Conservation (phyloP, 2,797 vertebrate species). For the Parauchenoglanis punctatus region DNA sequence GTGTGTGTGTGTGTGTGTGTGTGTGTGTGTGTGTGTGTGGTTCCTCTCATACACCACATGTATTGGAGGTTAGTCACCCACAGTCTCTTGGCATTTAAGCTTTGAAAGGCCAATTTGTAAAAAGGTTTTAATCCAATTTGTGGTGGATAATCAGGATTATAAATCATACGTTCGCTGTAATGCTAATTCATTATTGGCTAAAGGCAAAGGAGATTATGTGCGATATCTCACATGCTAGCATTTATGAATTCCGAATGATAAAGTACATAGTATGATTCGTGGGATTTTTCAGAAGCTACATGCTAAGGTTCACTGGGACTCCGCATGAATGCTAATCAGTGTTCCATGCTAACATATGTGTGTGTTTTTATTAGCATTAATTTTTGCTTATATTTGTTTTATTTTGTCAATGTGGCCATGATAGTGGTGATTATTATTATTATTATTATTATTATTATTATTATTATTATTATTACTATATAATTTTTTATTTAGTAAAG, state of each 20-base stretch:
- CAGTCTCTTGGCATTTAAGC: slow-evolving; percentile 29
- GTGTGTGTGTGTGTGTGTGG: neutral
- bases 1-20: slow-evolving; percentile 7
- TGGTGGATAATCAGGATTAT: slow-evolving; percentile 15
- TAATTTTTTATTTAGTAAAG: no score
- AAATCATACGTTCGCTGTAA: neutral
- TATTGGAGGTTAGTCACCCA: slow-evolving; percentile 1
- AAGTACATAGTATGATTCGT: neutral
- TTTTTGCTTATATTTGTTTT: neutral
- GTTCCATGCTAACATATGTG: neutral
- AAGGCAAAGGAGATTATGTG: neutral
- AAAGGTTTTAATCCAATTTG: slow-evolving; percentile 26
- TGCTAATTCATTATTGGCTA: slow-evolving; percentile 20
- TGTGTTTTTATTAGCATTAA: neutral
- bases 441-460: no score
- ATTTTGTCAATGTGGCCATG: no score
- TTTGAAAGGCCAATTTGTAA: neutral
- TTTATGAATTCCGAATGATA: neutral
- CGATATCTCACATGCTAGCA: neutral
- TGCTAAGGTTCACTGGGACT: neutral
- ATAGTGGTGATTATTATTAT: no score
- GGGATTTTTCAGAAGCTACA: neutral
- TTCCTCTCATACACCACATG: neutral
- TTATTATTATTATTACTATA: neutral
- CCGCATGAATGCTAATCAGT: neutral